Evolutionary conservation across 2,888 invertebrate species (phyloP).

Genomic region (Linhomoeus sp.): DNA sequence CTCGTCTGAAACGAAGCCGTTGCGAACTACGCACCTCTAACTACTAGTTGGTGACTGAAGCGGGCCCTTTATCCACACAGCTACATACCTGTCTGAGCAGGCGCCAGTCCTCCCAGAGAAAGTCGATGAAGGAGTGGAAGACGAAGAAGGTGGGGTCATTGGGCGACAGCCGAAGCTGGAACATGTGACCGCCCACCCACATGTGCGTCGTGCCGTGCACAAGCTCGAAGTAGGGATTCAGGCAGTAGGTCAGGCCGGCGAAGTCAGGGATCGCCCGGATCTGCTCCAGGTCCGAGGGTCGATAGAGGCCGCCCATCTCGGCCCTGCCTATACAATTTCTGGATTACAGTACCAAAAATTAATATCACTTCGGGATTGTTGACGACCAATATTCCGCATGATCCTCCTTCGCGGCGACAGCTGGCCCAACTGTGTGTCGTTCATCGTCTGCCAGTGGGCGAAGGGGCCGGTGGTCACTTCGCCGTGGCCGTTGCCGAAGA

Average conservation of each 20-base stretch:
- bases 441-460: conserved; percentile 19
- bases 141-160: conserved; percentile 29
- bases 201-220: conserved; percentile 20
- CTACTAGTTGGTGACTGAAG: too few relatives aligned
- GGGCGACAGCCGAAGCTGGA: conserved; percentile 22
- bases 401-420: neutral
- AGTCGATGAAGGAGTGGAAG: conserved; percentile 27
- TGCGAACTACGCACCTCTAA: too few relatives aligned
- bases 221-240: conserved; percentile 17
- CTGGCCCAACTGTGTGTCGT: conserved; percentile 5
- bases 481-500: conserved; percentile 20
- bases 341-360: too few relatives aligned
- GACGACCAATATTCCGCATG: conserved; percentile 1
- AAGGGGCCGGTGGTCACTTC: conserved; percentile 25
- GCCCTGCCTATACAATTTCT: too few relatives aligned
- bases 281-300: neutral
- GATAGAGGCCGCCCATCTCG: neutral
- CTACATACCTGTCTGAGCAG: conserved; percentile 2
- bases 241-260: conserved; percentile 5
- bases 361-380: too few relatives aligned
- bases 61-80: too few relatives aligned
- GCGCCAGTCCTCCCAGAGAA: conserved; percentile 26
- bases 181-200: conserved; percentile 26
- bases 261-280: neutral
- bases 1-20: too few relatives aligned